Conservation (phyloP, 2,888 invertebrate species). For the Spatulosminthurus flaviceps region DNA sequence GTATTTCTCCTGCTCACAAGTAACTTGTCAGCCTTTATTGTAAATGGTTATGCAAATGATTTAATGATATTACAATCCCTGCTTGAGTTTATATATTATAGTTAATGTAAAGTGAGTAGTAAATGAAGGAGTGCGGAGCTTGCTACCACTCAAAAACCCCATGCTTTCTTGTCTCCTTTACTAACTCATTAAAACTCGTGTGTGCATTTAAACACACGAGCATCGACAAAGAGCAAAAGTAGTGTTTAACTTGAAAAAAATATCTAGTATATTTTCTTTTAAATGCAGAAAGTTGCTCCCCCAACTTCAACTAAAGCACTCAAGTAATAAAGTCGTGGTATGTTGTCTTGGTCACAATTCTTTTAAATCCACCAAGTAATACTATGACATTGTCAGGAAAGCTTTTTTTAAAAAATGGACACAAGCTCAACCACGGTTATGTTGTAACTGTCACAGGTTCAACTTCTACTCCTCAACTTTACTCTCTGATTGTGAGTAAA, state of each 20-base stretch:
- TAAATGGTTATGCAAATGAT: constrained; percentile 34
- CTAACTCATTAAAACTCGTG: neutral
- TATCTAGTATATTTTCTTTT: too few species aligned
- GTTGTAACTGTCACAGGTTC: constrained; percentile 16
- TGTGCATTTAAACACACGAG: neutral
- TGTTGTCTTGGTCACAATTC: neutral
- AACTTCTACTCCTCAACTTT: neutral
- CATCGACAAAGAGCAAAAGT: neutral
- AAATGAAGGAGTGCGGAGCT: too few species aligned
- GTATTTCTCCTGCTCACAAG: constrained; percentile 16
- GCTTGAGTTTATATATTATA: neutral
- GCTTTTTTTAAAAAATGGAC: constrained; percentile 10
- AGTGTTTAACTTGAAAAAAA: neutral
- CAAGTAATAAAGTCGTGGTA: neutral
- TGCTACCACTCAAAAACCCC: too few species aligned
- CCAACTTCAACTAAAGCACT: too few species aligned
- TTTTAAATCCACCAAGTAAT: neutral
- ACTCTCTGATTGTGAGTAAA: too few species aligned
- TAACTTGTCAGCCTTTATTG: constrained; percentile 41
- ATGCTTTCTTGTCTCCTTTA: too few species aligned
- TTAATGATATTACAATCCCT: constrained; percentile 29
- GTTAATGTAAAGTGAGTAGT: too few species aligned
- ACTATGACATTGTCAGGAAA: neutral
- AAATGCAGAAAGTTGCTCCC: neutral
- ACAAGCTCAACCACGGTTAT: constrained; percentile 16